phyloP scores from a whole-genome alignment of 2,888 invertebrate genomes.

The Drosophila merina region DNA sequence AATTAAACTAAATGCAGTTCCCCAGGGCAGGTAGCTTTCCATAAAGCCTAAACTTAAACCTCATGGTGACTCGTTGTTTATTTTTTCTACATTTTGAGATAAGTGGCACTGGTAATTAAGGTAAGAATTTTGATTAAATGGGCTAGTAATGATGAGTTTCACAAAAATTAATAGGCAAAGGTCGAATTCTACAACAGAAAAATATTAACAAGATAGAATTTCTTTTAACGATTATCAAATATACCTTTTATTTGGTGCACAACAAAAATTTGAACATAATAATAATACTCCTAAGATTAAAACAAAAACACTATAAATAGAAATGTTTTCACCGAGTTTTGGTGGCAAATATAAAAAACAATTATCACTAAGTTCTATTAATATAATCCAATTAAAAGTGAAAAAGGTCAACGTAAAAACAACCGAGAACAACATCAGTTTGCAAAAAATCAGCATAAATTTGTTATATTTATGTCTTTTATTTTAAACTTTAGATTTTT shows the following conservation, averaged over 20 bases:
- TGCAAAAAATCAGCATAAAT: too few species aligned
- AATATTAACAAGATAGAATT: background rate
- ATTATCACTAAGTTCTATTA: slow-evolving; percentile 7
- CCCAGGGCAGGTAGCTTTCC: slow-evolving; percentile 7
- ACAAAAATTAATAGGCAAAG: background rate
- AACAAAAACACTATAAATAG: background rate
- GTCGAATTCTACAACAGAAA: background rate
- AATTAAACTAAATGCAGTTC: background rate
- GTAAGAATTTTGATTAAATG: background rate
- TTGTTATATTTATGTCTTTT: background rate
- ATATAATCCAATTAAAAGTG: background rate
- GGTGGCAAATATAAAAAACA: background rate
- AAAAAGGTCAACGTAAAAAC: background rate
- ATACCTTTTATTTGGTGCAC: too few species aligned
- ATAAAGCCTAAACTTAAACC: slow-evolving; percentile 12
- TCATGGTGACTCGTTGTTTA: background rate
- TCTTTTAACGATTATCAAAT: background rate
- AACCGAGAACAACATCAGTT: background rate
- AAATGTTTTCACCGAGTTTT: background rate
- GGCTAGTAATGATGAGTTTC: background rate
- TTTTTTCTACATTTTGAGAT: background rate
- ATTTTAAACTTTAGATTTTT: slow-evolving; percentile 1
- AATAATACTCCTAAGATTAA: background rate
- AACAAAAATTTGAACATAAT: too few species aligned
- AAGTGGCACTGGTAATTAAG: background rate